A percentile compares a stretch with the other conserved stretches of the same genome.
Conservation (phyloP, 2,113 vertebrate species). For the Podarcis raffonei region DNA sequence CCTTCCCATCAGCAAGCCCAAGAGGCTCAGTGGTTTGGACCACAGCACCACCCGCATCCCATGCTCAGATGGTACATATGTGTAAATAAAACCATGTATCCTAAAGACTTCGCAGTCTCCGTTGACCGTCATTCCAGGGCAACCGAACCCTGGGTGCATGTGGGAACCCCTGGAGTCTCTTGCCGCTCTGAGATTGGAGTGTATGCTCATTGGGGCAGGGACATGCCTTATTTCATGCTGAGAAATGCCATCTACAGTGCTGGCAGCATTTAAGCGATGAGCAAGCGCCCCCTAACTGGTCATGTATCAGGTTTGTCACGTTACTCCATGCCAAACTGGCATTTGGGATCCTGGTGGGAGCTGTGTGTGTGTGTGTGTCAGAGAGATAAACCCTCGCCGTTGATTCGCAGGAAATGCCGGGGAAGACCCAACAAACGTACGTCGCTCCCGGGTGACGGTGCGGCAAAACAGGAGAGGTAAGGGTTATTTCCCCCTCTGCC, state of each 20-base stretch:
- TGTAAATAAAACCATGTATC: too few relatives aligned
- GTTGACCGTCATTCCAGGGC: too few relatives aligned
- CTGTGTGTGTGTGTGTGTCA: too few relatives aligned
- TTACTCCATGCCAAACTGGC: neutral
- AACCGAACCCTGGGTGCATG: too few relatives aligned
- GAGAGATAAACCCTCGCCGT: fast-evolving
- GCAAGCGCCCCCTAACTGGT: fast-evolving
- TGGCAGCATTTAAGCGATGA: neutral
- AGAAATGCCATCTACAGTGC: neutral
- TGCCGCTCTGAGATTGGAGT: too few relatives aligned
- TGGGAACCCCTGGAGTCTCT: too few relatives aligned
- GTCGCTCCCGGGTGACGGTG: neutral
- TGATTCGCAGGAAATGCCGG: fast-evolving
- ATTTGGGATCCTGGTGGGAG: neutral
- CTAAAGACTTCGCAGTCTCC: too few relatives aligned
- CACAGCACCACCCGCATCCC: too few relatives aligned
- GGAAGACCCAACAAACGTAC: neutral
- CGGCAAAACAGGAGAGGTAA: slow-evolving; percentile 26
- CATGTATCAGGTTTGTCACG: too few relatives aligned
- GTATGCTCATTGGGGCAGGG: neutral
- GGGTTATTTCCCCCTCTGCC: neutral
- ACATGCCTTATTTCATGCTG: neutral
- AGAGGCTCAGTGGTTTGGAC: too few relatives aligned
- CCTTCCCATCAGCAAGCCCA: too few relatives aligned
- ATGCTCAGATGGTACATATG: too few relatives aligned